Percentiles rank a stretch among this genome's conserved stretches.
phyloP scores from a whole-genome alignment of 2,888 invertebrate genomes.

The Catocala sponsa region DNA sequence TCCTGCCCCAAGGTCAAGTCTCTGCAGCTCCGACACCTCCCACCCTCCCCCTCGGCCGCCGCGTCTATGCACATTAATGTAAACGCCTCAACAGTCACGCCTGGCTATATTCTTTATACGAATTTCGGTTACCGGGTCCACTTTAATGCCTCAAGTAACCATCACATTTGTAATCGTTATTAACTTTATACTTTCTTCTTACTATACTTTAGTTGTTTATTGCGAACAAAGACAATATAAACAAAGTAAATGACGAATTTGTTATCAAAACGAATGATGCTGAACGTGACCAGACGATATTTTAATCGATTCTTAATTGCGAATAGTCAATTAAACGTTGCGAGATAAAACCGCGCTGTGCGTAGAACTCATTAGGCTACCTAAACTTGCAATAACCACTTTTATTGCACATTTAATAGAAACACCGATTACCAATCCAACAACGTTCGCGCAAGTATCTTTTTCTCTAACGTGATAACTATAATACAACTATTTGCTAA shows the following conservation, averaged over 20 bases:
- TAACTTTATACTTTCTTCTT: too few relatives aligned
- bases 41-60: conserved; percentile 51
- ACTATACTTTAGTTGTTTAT: conserved; percentile 15
- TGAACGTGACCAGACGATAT: conserved; percentile 77
- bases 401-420: conserved; percentile 5
- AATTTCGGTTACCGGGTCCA: conserved; percentile 51
- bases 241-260: conserved; percentile 39
- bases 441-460: too few relatives aligned
- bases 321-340: conserved; percentile 76
- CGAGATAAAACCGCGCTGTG: conserved; percentile 77
- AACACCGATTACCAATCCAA: background rate
- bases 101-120: conserved; percentile 47
- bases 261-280: conserved; percentile 72
- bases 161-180: conserved; percentile 9
- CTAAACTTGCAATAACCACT: conserved; percentile 70
- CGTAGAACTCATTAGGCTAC: conserved; percentile 65
- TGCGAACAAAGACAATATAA: conserved; percentile 51
- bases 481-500: too few relatives aligned
- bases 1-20: conserved; percentile 88
- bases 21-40: conserved; percentile 68
- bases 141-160: conserved; percentile 35
- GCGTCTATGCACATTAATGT: conserved; percentile 64
- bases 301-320: conserved; percentile 87
- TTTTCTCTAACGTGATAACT: too few relatives aligned
- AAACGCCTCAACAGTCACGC: conserved; percentile 68